Base-by-base conservation (phyloP, 2,113 vertebrate species). In the human (Homo sapiens) region DNA sequence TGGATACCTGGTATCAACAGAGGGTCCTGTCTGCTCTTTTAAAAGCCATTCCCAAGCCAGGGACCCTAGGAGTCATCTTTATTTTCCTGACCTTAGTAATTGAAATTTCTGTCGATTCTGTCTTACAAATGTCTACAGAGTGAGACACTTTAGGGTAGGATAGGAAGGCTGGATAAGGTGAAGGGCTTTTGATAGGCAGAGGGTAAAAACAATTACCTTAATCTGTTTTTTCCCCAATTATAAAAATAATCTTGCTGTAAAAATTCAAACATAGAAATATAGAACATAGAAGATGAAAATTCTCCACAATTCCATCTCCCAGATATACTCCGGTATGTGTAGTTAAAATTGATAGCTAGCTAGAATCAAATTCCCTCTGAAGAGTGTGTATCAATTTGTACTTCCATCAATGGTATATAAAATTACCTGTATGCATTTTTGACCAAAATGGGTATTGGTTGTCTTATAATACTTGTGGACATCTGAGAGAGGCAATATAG, bases 51-150 rank as follows among this genome's bases (percentile, higher is more conserved):
- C 55, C 61, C 75, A 92, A 87, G 38, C 52, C 55, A 97, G 43
- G 78, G 90, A 89, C 30, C 20, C 55, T 93, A 20, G 17, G 43
- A 84, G 50, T 83, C 43, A 14, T 89, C 20, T 3, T 83, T 68
- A 72, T 84, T n/a, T 90, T 80, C 17, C 13, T 92, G 50, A 75
- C 22, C 10, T 91, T 87, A 40, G 23, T 81, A 45, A 87, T 57
- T 55, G 55, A 93, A 95, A 64, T 89, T 96, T 61, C 66, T 94
- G 8, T 38, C 70, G 78, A 1, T 93, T 95, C 52, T 92, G 27
- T 57, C 83, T 70, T 97, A 45, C 57, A 82, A 30, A 7, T 79
- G 25, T 84, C 32, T 79, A 2, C 50, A 79, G 22, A 88, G 45
- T 83, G 91, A 88, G 45, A 66, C 89, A 75, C 18, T 75, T 93